A percentile compares a stretch with the other conserved stretches of the same genome.
phyloP scores from a whole-genome alignment of 2,888 invertebrate genomes.

The Epirrhoe alternata region DNA sequence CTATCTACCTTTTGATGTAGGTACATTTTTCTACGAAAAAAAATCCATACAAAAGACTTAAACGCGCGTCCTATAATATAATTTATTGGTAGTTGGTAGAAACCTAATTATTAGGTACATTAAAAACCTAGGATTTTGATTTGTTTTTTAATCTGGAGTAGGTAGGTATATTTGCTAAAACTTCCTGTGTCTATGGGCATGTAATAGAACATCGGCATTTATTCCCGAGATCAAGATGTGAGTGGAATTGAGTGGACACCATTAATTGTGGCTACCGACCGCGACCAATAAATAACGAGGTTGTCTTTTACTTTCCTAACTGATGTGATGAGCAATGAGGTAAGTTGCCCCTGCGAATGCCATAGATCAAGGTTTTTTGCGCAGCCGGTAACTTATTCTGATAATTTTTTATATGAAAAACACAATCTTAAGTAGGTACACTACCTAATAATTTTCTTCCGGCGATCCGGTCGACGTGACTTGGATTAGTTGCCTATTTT shows the following conservation, averaged over 20 bases:
- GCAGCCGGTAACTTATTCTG: neutral
- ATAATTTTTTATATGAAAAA: too few relatives aligned
- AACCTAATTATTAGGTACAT: too few relatives aligned
- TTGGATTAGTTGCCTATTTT: too few relatives aligned
- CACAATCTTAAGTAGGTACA: too few relatives aligned
- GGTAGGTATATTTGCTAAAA: constrained; percentile 7
- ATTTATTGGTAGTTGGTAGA: too few relatives aligned
- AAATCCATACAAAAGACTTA: too few relatives aligned
- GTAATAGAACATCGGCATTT: constrained; percentile 47
- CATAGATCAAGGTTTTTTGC: neutral
- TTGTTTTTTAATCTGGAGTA: neutral
- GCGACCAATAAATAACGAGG: constrained; percentile 29
- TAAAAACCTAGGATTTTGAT: too few relatives aligned
- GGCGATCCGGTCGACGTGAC: too few relatives aligned
- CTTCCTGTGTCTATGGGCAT: constrained; percentile 25
- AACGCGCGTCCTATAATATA: too few relatives aligned
- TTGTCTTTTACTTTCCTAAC: neutral
- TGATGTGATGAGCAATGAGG: constrained; percentile 6
- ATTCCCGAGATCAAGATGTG: constrained; percentile 63
- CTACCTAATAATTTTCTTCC: too few relatives aligned
- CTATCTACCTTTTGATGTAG: too few relatives aligned
- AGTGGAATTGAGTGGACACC: constrained; percentile 59
- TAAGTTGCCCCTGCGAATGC: neutral
- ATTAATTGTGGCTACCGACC: constrained; percentile 62
- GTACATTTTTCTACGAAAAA: too few relatives aligned